Evolutionary conservation across 2,113 vertebrate species (phyloP).

Genomic region (Peromyscus californicus): DNA sequence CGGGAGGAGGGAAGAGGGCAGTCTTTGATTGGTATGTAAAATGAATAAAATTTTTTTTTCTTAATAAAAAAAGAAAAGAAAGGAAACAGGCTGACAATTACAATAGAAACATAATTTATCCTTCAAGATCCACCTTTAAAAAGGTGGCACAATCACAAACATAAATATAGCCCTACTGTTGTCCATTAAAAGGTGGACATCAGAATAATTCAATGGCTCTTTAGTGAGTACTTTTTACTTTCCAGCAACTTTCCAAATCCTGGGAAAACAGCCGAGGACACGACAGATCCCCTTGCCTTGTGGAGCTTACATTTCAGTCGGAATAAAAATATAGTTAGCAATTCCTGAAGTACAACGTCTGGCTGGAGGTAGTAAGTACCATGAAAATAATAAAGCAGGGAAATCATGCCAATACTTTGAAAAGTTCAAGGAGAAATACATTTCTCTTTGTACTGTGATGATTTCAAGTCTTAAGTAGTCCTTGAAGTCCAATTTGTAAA

Average conservation of each 20-base stretch:
- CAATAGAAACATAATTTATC: neutral
- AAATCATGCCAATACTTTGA: neutral
- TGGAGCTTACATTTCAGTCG: neutral
- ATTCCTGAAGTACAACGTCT: neutral
- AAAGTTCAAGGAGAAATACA: conserved; percentile 31
- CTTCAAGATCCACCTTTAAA: neutral
- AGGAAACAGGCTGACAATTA: neutral
- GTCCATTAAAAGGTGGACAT: neutral
- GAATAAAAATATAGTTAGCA: neutral
- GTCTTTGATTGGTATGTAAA: no score
- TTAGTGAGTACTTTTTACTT: neutral
- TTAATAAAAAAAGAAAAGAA: no score
- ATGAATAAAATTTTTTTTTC: no score
- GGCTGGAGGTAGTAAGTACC: neutral
- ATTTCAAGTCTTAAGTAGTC: neutral
- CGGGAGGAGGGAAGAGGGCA: no score
- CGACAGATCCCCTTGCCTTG: neutral
- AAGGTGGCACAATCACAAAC: neutral
- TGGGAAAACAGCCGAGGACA: neutral
- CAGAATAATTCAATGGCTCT: conserved; percentile 13
- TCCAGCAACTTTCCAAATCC: neutral
- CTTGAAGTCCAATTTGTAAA: neutral
- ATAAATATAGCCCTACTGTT: conserved; percentile 4
- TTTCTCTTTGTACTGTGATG: conserved; percentile 13
- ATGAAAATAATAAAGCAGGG: conserved; percentile 36